Evolutionary conservation across 2,113 vertebrate species (phyloP).

Genomic region (Syrrhaptes paradoxus): DNA sequence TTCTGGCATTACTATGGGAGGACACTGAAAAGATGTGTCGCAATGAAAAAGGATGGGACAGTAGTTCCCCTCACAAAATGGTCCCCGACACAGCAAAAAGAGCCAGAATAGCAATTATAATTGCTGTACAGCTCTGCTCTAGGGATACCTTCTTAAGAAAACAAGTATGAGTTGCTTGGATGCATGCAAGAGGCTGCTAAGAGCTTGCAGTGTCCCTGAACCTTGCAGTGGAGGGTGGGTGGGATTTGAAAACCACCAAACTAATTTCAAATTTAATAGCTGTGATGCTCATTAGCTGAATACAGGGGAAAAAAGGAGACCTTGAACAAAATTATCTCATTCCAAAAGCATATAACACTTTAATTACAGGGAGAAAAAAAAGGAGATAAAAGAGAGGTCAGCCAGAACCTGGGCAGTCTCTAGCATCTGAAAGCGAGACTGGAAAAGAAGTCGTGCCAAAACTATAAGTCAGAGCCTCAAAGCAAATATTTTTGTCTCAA

Average conservation of each 20-base stretch:
- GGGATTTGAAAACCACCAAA: background rate
- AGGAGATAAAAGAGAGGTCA: background rate
- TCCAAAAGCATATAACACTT: background rate
- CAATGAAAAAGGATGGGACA: background rate
- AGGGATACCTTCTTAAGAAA: background rate
- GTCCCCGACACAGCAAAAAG: background rate
- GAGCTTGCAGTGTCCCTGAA: background rate
- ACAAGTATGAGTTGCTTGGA: background rate
- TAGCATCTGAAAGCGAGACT: background rate
- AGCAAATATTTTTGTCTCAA: conserved; percentile 26
- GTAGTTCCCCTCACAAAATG: background rate
- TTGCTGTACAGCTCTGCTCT: background rate
- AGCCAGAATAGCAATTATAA: background rate
- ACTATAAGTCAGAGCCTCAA: background rate
- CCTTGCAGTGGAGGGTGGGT: background rate
- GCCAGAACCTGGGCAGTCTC: background rate
- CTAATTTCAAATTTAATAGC: background rate
- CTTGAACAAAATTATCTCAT: background rate
- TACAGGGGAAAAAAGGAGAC: background rate
- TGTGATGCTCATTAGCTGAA: background rate
- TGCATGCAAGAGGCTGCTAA: background rate
- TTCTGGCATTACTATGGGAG: background rate
- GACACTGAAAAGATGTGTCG: background rate
- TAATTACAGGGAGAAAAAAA: background rate
- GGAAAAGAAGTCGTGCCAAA: background rate